phyloP scores from a whole-genome alignment of 2,888 invertebrate species.

The Drosophila fulvimacula region DNA sequence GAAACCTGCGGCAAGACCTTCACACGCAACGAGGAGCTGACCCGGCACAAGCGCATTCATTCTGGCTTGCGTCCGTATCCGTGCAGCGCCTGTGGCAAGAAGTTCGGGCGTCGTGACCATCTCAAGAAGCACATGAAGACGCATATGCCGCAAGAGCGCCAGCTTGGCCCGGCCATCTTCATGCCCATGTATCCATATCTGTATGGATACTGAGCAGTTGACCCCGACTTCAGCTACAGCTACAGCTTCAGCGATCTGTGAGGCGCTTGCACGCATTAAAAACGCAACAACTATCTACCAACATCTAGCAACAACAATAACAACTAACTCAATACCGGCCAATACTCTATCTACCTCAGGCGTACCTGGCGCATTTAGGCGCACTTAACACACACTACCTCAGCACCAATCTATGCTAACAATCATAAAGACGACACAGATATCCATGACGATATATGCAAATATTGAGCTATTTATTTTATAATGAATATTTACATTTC shows the following conservation, averaged over 20 bases:
- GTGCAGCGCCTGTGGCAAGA: slow-evolving; percentile 94
- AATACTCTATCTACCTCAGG: slow-evolving; percentile 67
- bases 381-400: slow-evolving; percentile 53
- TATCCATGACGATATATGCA: slow-evolving; percentile 59
- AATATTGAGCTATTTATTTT: slow-evolving; percentile 79
- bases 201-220: slow-evolving; percentile 86
- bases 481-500: slow-evolving; percentile 74
- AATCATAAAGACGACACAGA: slow-evolving; percentile 29
- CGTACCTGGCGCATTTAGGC: slow-evolving; percentile 75
- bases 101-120: slow-evolving; percentile 97
- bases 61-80: slow-evolving; percentile 94
- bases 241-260: slow-evolving; percentile 55
- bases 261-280: slow-evolving; percentile 77
- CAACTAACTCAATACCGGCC: slow-evolving; percentile 51
- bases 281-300: slow-evolving; percentile 44
- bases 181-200: slow-evolving; percentile 87
- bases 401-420: slow-evolving; percentile 29
- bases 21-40: slow-evolving; percentile 95
- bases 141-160: slow-evolving; percentile 88
- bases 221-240: slow-evolving; percentile 4
- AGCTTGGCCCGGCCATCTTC: slow-evolving; percentile 88
- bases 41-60: slow-evolving; percentile 95
- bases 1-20: slow-evolving; percentile 95
- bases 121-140: slow-evolving; percentile 97
- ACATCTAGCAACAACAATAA: slow-evolving; percentile 6